These are phyloP conservation scores for Callipepla squamata DNA, from an alignment of 2,113 vertebrate species.

Conservation along the genomic window DNA sequence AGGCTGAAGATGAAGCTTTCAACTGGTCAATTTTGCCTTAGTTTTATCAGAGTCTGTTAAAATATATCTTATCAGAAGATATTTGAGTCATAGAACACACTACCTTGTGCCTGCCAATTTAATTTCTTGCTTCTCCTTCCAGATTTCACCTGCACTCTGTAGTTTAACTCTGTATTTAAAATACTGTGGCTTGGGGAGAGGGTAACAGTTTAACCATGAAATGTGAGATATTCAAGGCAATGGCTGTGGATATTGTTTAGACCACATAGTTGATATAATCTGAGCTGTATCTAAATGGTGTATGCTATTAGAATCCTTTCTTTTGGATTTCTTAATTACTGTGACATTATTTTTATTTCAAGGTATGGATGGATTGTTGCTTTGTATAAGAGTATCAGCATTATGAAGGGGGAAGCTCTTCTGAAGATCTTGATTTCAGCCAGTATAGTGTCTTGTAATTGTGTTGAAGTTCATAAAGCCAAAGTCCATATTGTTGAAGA, in stretches of 20 bases:
- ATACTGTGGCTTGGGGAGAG: background rate
- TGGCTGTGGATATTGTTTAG: background rate
- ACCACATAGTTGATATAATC: background rate
- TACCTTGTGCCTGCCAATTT: background rate
- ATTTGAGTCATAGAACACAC: background rate
- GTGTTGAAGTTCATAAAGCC: background rate
- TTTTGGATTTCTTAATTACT: background rate
- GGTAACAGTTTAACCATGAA: background rate
- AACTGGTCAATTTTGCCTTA: background rate
- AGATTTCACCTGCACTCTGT: background rate
- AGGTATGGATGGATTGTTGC: fast-evolving
- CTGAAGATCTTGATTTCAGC: background rate
- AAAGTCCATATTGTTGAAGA: background rate
- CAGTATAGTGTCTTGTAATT: background rate
- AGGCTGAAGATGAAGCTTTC: background rate
- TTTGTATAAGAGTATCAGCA: fast-evolving
- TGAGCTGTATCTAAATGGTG: background rate
- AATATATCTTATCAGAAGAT: background rate
- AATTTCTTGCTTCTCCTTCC: background rate
- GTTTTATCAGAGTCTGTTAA: background rate
- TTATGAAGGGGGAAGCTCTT: background rate
- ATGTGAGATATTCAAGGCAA: background rate
- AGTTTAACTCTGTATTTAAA: background rate
- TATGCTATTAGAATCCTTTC: background rate
- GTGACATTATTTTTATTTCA: background rate